Percentiles rank a stretch among this genome's conserved stretches.
These are phyloP conservation scores for Spizaetus ornatus DNA, from an alignment of 2,113 vertebrate species.

Conservation along the genomic window DNA sequence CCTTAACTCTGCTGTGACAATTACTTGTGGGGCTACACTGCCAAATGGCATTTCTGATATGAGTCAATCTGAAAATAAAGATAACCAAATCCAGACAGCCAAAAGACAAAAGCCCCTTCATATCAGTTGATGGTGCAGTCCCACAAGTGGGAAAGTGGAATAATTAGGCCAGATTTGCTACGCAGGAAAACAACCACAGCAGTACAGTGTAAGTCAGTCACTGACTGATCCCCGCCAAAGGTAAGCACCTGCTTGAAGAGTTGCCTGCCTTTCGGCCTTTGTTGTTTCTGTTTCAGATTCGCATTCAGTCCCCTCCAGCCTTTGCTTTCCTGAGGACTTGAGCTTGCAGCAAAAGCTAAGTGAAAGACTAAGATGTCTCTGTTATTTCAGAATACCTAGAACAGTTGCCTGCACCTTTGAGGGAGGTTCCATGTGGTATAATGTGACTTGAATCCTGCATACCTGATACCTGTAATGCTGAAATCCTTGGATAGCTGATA, in stretches of 20 bases:
- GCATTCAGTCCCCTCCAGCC: neutral
- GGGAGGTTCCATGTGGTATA: neutral
- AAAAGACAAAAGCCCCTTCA: neutral
- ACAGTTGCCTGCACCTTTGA: neutral
- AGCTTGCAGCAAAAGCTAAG: neutral
- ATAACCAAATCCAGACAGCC: neutral
- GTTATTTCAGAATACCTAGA: neutral
- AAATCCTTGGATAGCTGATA: neutral
- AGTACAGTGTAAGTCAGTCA: neutral
- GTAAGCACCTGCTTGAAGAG: neutral
- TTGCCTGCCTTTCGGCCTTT: accelerated
- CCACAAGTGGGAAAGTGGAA: neutral
- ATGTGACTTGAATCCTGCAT: neutral
- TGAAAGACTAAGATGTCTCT: neutral
- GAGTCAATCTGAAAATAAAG: neutral
- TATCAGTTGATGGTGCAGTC: neutral
- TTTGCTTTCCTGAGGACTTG: neutral
- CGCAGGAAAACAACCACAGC: neutral
- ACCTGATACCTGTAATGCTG: neutral
- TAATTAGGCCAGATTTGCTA: neutral
- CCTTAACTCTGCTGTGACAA: neutral
- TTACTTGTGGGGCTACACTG: neutral
- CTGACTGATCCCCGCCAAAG: neutral
- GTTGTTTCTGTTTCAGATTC: neutral
- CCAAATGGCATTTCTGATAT: neutral